A percentile compares a stretch with the other conserved stretches of the same genome.
These are phyloP conservation scores for Oenanthe melanoleuca DNA, from an alignment of 2,113 vertebrate species.

Conservation along the genomic window DNA sequence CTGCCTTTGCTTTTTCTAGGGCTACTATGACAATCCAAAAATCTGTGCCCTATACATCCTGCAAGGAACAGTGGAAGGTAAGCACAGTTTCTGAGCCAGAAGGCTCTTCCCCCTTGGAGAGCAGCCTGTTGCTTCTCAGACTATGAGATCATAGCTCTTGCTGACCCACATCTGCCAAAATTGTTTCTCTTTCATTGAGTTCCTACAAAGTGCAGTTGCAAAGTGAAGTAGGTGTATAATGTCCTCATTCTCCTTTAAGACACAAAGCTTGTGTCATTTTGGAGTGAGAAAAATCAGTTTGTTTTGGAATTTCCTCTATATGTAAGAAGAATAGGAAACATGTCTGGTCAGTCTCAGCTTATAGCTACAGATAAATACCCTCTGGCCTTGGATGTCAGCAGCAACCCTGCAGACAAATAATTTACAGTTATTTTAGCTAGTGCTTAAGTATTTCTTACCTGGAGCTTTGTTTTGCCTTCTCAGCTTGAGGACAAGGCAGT, in stretches of 20 bases:
- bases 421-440: not conserved
- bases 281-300: not conserved
- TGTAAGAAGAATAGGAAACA: not conserved
- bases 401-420: not conserved
- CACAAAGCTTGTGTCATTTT: not conserved
- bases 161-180: conserved; percentile 34
- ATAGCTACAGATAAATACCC: not conserved
- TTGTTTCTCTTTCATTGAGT: not conserved
- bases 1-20: conserved; percentile 75
- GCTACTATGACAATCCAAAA: conserved; percentile 99
- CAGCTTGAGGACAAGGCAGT: not conserved
- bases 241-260: not conserved
- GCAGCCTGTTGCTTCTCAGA: conserved; percentile 55
- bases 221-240: not conserved
- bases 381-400: not conserved
- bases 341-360: not conserved
- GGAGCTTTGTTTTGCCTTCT: not conserved
- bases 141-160: conserved; percentile 52
- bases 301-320: not conserved
- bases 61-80: conserved; percentile 93
- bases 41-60: conserved; percentile 96
- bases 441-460: not conserved
- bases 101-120: conserved; percentile 18
- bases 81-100: conserved; percentile 57
- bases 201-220: not conserved